Evolutionary conservation across 2,888 invertebrate species (phyloP), one percentile per base, ranked within the genome.

Genomic region (Onchidella celtica): DNA sequence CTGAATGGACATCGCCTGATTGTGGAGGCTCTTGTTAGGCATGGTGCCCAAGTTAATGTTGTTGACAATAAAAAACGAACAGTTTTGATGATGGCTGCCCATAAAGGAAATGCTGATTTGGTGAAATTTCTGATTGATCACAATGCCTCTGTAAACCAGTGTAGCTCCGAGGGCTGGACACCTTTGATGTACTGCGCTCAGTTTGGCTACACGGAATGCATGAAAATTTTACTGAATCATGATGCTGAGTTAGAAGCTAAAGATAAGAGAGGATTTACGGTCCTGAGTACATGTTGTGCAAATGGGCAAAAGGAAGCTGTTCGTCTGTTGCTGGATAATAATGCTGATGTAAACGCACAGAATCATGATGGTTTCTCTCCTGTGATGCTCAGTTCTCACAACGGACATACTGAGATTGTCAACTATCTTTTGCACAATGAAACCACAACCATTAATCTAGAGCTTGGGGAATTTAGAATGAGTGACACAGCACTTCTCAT

Each of bases 11-110:
- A 82, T 14, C 17, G 36, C 4, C 27, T 57, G 2, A 59, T 82
- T 40, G 78, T 78, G 36, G 61, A 66, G 34, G 65, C 61, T 1
- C 63, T 82, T n/a, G 55, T 81, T 47, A 24, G 65, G 0, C 34
- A 70, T 17, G 63, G 65, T n/a, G 76, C 70, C 24, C 6, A 47
- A 40, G 81, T 76, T 36, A 34, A 81, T 27, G 55, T 65, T n/a
- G 72, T 70, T 17, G 81, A 81, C 72, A 65, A 55, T 6, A 63
- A 81, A 17, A 40, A 65, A n/a, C 68, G 82, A 38, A 82, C 82
- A 38, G 66, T 66, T 3, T 40, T 82, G n/a, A 77, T 77, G 57
- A 65, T 82, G 72, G 72, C 77, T 24, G 72, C 77, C 11, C 17
- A 57, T 1, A 36, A 59, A 11, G 82, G 82, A 38, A 69, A 78